Conservation (phyloP, 2,113 vertebrate species). For the Lanius collurio region DNA sequence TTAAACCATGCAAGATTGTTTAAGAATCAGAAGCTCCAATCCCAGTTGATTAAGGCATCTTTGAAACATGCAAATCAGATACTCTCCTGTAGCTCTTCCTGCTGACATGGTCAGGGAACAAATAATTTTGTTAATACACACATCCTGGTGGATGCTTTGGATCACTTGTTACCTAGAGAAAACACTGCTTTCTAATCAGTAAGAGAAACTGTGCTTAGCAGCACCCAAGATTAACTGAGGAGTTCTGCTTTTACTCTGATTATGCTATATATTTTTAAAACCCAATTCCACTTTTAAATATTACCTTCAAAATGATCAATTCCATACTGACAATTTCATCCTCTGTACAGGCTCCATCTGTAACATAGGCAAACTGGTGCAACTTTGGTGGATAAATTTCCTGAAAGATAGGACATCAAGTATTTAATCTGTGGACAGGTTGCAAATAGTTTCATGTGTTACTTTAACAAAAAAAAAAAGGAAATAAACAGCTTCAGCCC, state of each 20-base stretch:
- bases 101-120: not conserved
- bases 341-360: slow-evolving; percentile 94
- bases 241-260: not conserved
- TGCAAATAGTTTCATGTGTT: not conserved
- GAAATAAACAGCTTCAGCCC: not conserved
- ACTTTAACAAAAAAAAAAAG: not conserved
- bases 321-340: slow-evolving; percentile 96
- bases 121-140: not conserved
- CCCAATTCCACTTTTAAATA: not conserved
- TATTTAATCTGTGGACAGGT: not conserved
- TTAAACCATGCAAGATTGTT: not conserved
- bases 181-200: not conserved
- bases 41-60: not conserved
- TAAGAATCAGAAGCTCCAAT: not conserved
- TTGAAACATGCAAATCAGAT: not conserved
- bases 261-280: not conserved
- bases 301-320: slow-evolving; percentile 94
- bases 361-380: slow-evolving; percentile 95
- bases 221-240: not conserved
- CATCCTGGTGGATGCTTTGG: not conserved
- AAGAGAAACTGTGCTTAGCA: not conserved
- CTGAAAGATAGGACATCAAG: slow-evolving; percentile 62
- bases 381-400: slow-evolving; percentile 97
- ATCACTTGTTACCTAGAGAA: not conserved
- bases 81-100: not conserved